phyloP scores from a whole-genome alignment of 2,888 invertebrate genomes.

The Gymnosoma rotundatum region DNA sequence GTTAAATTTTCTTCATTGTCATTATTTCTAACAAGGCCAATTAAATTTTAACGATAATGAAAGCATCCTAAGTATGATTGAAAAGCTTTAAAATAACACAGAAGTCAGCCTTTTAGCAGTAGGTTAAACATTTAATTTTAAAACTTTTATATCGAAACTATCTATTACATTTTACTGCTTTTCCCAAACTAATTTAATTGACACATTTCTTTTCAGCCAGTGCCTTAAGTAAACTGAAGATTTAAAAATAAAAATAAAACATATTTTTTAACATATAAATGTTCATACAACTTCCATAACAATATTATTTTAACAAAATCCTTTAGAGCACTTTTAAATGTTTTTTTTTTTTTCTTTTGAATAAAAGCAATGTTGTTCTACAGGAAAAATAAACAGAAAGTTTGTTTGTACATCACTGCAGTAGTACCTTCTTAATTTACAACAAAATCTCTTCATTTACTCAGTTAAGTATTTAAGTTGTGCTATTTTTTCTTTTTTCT shows the following conservation, averaged over 20 bases:
- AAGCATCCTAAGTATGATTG: too few species aligned
- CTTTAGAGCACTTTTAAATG: conserved; percentile 26
- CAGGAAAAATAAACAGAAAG: background rate
- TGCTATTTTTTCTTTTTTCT: conserved; percentile 12
- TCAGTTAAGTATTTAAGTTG: conserved; percentile 53
- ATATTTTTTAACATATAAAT: conserved; percentile 9
- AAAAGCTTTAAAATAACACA: too few species aligned
- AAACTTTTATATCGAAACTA: too few species aligned
- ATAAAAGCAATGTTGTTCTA: conserved; percentile 12
- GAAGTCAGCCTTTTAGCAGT: too few species aligned
- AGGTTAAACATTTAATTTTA: too few species aligned
- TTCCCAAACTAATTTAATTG: conserved; percentile 20
- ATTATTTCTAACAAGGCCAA: too few species aligned
- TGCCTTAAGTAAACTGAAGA: background rate
- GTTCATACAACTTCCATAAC: background rate
- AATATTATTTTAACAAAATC: conserved; percentile 7
- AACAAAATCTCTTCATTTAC: conserved; percentile 64
- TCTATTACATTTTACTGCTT: background rate
- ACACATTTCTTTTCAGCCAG: conserved; percentile 2
- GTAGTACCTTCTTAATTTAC: conserved; percentile 60
- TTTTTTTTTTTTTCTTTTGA: background rate
- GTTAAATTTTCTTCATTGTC: too few species aligned
- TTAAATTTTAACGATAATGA: too few species aligned
- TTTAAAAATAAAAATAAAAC: conserved; percentile 8
- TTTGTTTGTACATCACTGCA: conserved; percentile 3